Evolutionary conservation across 2,797 vertebrate species (phyloP), one percentile per base, ranked within the genome.

Genomic region (Harpagifer antarcticus): DNA sequence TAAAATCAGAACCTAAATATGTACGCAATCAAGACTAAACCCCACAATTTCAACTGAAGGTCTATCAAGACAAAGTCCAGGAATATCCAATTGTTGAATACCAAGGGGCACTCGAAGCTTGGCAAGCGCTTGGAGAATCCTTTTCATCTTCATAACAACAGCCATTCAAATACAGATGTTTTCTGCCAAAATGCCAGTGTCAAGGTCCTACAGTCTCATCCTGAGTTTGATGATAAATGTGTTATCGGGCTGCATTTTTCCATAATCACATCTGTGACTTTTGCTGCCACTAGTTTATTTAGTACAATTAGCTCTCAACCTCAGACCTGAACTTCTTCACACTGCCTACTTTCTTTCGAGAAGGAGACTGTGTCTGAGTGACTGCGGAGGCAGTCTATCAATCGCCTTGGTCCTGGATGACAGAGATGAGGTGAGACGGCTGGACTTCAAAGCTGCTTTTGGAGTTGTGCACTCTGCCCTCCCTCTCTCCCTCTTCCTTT

Each of bases 391-490:
- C 89, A 89, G 88, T 93, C 91, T 85, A 90, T 94, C 91, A 92
- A 91, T 90, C 84, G 82, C 79, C 71, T 31, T 72, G 83, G 84
- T 86, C 86, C 79, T 75, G 91, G 76, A 91, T 88, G 92, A 92
- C 88, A 92, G 93, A 91, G 91, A 93, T 93, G 91, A 92, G 91
- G 93, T 92, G 92, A 90, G 91, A 93, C 83, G 90, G 92, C 92
- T 84, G 88, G 82, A 94, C 93, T 94, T 95, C 93, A 95, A 95
- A 94, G 93, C 84, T 54, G 75, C 82, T 82, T 90, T 90, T 90
- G 81, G 87, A 91, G 89, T 67, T 79, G 71, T 90, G 86, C 90
- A 88, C 92, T 87, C 83, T 89, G 87, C 86, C 90, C 90, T 86
- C 91, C 86, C 82, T 87, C 83, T 79, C 80, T 85, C 84, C 86